phyloP scores from a whole-genome alignment of 2,888 invertebrate genomes.

The Sinopyrophorus schimmeli region DNA sequence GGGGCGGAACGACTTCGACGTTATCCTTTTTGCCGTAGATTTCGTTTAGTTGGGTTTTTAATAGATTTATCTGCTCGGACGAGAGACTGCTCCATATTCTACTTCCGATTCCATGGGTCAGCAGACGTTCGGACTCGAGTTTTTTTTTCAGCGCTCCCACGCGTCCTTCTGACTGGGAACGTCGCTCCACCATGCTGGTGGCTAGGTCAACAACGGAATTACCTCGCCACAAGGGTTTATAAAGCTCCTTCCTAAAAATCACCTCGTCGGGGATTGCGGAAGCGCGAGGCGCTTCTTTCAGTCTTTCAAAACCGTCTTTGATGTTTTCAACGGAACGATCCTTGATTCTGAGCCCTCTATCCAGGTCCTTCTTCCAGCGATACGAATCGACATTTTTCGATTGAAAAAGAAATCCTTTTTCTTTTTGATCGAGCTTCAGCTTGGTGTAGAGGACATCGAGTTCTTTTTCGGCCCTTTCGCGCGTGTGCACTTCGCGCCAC shows the following conservation, averaged over 20 bases:
- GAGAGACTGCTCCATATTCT: conserved; percentile 83
- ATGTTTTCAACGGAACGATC: conserved; percentile 89
- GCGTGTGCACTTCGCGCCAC: conserved; percentile 79
- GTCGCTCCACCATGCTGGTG: conserved; percentile 67
- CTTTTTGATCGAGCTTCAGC: conserved; percentile 75
- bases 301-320: conserved; percentile 72
- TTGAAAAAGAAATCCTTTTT: conserved; percentile 81
- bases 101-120: conserved; percentile 67
- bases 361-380: conserved; percentile 76
- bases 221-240: conserved; percentile 83
- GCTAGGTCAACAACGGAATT: conserved; percentile 81
- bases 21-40: conserved; percentile 67
- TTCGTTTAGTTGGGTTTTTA: conserved; percentile 79
- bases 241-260: conserved; percentile 65
- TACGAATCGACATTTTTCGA: conserved; percentile 73
- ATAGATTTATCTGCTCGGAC: conserved; percentile 78
- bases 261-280: conserved; percentile 56
- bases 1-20: conserved; percentile 16
- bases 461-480: conserved; percentile 83
- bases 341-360: conserved; percentile 77
- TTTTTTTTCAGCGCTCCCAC: conserved; percentile 44
- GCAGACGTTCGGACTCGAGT: conserved; percentile 46
- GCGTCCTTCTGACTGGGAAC: conserved; percentile 56
- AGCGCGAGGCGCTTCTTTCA: conserved; percentile 59
- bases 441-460: conserved; percentile 75